Percentiles rank a stretch among this genome's conserved stretches.
phyloP scores from a whole-genome alignment of 1,140 invertebrate genomes.

The Pogonognathellus flavescens region DNA sequence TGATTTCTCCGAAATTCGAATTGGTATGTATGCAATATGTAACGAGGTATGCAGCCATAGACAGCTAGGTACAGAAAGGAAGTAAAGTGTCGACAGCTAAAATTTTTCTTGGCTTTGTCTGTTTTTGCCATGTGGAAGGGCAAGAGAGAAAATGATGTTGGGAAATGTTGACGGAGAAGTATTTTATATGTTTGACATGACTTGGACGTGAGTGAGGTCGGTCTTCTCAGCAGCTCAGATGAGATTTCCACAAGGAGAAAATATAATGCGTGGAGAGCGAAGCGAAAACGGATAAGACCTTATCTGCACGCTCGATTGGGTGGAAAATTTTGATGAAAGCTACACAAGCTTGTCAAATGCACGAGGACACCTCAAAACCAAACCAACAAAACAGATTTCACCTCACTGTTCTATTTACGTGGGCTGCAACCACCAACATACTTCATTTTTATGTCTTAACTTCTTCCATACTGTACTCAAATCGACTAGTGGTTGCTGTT shows the following conservation, averaged over 20 bases:
- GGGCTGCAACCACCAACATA: not conserved
- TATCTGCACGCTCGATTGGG: conserved; percentile 62
- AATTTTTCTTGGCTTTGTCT: conserved; percentile 28
- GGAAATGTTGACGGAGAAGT: not conserved
- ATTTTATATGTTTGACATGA: conserved; percentile 44
- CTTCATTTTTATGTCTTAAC: not conserved
- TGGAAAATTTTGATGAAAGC: conserved; percentile 65
- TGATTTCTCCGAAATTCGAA: conserved; percentile 48
- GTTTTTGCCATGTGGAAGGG: conserved; percentile 57
- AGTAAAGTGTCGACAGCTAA: not conserved
- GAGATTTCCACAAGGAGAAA: conserved; percentile 9
- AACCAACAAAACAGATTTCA: conserved; percentile 31
- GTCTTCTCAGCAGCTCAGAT: conserved; percentile 20
- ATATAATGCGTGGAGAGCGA: conserved; percentile 35
- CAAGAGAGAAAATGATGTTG: conserved; percentile 31
- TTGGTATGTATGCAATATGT: conserved; percentile 4
- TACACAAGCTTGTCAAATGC: conserved; percentile 64
- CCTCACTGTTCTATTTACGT: not conserved
- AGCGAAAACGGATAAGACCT: conserved; percentile 48
- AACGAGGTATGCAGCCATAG: not conserved
- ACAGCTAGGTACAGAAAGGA: not conserved
- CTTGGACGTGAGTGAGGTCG: conserved; percentile 19
- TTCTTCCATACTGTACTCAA: not conserved
- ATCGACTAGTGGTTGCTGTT: not conserved
- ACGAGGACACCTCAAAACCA: conserved; percentile 56